A percentile compares a stretch with the other conserved stretches of the same genome.
Conservation (phyloP, 92 coral and sea anemone genomes). For the Paramuricea clavata region DNA sequence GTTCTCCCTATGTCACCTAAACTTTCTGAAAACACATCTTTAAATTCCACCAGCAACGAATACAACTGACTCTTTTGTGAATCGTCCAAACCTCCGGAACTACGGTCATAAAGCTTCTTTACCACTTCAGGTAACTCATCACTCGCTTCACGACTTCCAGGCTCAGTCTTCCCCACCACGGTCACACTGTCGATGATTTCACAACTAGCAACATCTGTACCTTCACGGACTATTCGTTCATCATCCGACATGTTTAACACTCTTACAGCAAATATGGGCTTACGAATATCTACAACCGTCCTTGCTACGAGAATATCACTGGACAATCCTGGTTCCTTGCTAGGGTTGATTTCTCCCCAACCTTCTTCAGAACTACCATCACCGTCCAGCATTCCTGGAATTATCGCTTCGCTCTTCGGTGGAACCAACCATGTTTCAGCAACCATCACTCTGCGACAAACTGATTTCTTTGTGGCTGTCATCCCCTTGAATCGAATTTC, state of each 20-base stretch:
- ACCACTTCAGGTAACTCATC: background rate
- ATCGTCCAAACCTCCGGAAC: background rate
- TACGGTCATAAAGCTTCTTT: background rate
- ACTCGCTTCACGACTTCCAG: no score
- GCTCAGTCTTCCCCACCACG: background rate
- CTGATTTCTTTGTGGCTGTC: no score
- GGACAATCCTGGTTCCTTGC: constrained; percentile 5
- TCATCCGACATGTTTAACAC: constrained; percentile 39
- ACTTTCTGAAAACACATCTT: background rate
- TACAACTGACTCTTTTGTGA: background rate
- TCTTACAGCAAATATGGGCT: constrained; percentile 10
- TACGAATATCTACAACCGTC: constrained; percentile 40
- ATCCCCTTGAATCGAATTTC: no score
- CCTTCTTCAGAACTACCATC: constrained; percentile 31
- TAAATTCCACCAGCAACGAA: background rate
- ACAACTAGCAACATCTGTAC: constrained; percentile 37
- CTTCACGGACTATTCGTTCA: constrained; percentile 22
- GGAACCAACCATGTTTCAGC: constrained; percentile 45
- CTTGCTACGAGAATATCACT: constrained; percentile 47
- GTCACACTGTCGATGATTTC: constrained; percentile 41
- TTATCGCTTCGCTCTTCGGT: constrained; percentile 48
- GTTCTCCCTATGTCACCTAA: constrained; percentile 31
- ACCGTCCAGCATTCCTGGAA: constrained; percentile 53
- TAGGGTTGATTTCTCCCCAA: constrained; percentile 12
- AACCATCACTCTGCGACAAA: constrained; percentile 33